Conservation (phyloP, 2,888 invertebrate species). For the Cryptocheilus praepositus region DNA sequence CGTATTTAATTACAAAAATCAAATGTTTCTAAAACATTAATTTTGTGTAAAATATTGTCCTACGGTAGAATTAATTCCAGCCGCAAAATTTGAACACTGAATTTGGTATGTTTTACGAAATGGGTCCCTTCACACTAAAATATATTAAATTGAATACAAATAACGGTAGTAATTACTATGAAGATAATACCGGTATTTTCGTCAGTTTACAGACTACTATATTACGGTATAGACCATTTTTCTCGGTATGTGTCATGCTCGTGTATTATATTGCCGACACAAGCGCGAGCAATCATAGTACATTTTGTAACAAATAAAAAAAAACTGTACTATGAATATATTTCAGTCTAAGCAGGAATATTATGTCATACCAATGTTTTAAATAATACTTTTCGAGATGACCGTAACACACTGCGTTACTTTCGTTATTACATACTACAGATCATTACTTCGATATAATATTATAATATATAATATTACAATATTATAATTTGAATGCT, state of each 20-base stretch:
- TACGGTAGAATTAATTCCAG: no score
- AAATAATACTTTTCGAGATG: slow-evolving; percentile 6
- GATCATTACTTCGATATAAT: no score
- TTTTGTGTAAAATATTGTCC: no score
- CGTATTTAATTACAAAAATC: no score
- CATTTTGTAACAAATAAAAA: slow-evolving; percentile 48
- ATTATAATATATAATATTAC: no score
- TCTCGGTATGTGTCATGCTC: slow-evolving; percentile 19
- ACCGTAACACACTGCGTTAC: neutral
- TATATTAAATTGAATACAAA: slow-evolving; percentile 24
- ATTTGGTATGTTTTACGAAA: neutral
- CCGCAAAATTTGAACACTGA: slow-evolving; percentile 12
- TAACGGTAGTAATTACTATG: slow-evolving; percentile 19
- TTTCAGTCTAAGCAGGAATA: slow-evolving; percentile 38
- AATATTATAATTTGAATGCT: no score
- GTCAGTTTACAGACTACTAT: slow-evolving; percentile 18
- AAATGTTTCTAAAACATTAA: no score
- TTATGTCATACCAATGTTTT: slow-evolving; percentile 21
- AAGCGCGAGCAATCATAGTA: slow-evolving; percentile 53
- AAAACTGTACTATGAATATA: slow-evolving; percentile 40
- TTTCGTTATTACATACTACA: no score
- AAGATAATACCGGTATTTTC: slow-evolving; percentile 10
- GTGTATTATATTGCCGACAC: slow-evolving; percentile 13
- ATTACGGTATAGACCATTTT: no score
- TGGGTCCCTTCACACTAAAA: slow-evolving; percentile 8